Evolutionary conservation across 1,140 invertebrate genomes (phyloP), one percentile per base, ranked within the genome.

Genomic region (Ptiloglossa arizonensis): DNA sequence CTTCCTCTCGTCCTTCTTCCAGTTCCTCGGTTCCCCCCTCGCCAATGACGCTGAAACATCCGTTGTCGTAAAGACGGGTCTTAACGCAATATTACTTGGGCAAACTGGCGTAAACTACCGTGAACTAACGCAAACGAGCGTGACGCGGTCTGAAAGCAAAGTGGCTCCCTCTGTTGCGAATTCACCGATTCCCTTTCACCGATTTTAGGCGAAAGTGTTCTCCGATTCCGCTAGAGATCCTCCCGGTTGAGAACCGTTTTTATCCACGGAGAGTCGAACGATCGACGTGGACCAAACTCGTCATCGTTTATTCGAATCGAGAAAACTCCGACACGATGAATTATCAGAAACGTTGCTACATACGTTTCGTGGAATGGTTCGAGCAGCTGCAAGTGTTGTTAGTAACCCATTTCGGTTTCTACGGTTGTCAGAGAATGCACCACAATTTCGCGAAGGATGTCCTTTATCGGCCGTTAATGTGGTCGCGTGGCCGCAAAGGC

Each of bases 91-190:
- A 78, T 78, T 62, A 32, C 75, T 72, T 63, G 68, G 71, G 75
- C 56, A 78, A 78, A 78, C 75, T 46, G 75, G 46, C 50, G 50
- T 24, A 52, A 52, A 52, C 56, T 62, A 52, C 5, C 66, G 66
- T 66, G 57, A 75, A 75, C 56, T 62, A 52, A 67, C 56, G 75
- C 54, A 78, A 77, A 78, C 75, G 75, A 78, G 75, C 68, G 68
- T 78, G 75, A 78, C 68, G 75, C 75, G 68, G 41, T 46, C 19
- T 6, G 38, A 27, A 11, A 64, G 32, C 64, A 54, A 76, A 69
- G 52, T 57, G 29, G 27, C 6, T 35, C 29, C 59, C 15, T 27
- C 2, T 35, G 5, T n/a, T 19, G 13, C 19, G 19, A 0, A 13
- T 1, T 24, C 69, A 38, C 17, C 22, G 8, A 19, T 35, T 50